Percentiles rank a stretch among this genome's conserved stretches.
These are phyloP conservation scores for Pandemis corylana DNA, from an alignment of 2,888 invertebrate species.

Conservation along the genomic window DNA sequence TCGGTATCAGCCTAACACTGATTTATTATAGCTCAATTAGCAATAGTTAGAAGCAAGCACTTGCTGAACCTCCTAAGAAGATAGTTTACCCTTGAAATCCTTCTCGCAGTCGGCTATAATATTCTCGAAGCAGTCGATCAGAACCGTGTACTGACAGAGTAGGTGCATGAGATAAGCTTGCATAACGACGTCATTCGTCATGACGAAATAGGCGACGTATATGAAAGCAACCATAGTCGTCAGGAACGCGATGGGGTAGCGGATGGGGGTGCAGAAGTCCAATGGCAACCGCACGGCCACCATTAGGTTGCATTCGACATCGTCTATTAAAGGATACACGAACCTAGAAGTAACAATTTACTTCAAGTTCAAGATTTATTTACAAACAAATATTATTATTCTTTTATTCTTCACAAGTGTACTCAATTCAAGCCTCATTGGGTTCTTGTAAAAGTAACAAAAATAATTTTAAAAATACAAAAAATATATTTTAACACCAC, in stretches of 20 bases:
- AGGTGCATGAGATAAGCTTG: slow-evolving; percentile 46
- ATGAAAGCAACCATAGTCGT: slow-evolving; percentile 42
- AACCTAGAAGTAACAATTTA: slow-evolving; percentile 40
- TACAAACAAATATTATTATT: too few species aligned
- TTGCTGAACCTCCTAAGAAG: neutral
- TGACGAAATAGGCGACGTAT: slow-evolving; percentile 44
- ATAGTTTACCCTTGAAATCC: slow-evolving; percentile 32
- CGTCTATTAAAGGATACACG: slow-evolving; percentile 46
- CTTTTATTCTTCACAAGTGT: too few species aligned
- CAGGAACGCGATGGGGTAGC: slow-evolving; percentile 43
- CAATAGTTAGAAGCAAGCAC: slow-evolving; percentile 18
- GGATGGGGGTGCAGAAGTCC: slow-evolving; percentile 40
- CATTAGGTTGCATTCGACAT: slow-evolving; percentile 46
- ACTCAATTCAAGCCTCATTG: too few species aligned
- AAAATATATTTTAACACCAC: too few species aligned
- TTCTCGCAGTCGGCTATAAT: slow-evolving; percentile 40
- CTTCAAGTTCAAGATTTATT: too few species aligned
- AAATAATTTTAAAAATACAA: too few species aligned
- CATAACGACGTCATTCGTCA: slow-evolving; percentile 46
- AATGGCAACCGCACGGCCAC: slow-evolving; percentile 42
- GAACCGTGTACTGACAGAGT: slow-evolving; percentile 45
- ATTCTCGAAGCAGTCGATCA: slow-evolving; percentile 47
- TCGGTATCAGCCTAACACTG: too few species aligned
- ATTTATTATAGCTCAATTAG: slow-evolving; percentile 7
- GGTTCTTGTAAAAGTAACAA: too few species aligned